Percentiles rank a stretch among this genome's conserved stretches.
phyloP scores from a whole-genome alignment of 2,113 vertebrate species.

The Girardinichthys multiradiatus region DNA sequence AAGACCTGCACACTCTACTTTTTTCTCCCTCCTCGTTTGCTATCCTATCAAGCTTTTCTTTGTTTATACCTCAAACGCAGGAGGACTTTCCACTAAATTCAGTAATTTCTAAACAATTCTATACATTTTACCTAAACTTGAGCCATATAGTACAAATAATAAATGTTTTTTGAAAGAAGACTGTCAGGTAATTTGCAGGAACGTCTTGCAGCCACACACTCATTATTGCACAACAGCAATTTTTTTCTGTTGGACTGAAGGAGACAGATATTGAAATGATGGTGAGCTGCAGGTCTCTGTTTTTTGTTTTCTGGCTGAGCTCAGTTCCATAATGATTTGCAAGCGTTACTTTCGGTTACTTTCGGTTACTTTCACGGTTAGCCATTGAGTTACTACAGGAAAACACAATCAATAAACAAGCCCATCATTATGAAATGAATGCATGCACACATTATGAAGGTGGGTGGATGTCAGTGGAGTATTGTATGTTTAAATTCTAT shows the following conservation, averaged over 20 bases:
- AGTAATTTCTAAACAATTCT: slow-evolving; percentile 11
- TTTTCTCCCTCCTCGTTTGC: background rate
- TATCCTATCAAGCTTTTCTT: slow-evolving; percentile 6
- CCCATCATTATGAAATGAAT: background rate
- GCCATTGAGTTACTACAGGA: background rate
- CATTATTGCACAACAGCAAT: background rate
- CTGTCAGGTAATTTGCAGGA: background rate
- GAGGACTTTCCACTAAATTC: background rate
- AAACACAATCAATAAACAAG: slow-evolving; percentile 2
- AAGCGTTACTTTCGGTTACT: background rate
- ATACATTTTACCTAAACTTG: background rate
- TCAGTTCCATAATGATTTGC: background rate
- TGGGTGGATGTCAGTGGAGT: background rate
- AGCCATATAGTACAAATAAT: no score
- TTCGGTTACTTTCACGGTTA: background rate
- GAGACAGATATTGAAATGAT: background rate
- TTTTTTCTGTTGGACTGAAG: background rate
- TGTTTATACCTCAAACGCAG: background rate
- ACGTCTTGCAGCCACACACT: background rate
- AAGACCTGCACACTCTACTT: background rate
- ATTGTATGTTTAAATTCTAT: slow-evolving; percentile 2
- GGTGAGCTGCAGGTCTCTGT: background rate
- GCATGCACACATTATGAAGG: background rate
- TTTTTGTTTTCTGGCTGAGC: slow-evolving; percentile 4
- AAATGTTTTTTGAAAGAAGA: slow-evolving; percentile 2